These are phyloP conservation scores for Drosophila kanekoi DNA, from an alignment of 2,888 invertebrate species.

Conservation along the genomic window DNA sequence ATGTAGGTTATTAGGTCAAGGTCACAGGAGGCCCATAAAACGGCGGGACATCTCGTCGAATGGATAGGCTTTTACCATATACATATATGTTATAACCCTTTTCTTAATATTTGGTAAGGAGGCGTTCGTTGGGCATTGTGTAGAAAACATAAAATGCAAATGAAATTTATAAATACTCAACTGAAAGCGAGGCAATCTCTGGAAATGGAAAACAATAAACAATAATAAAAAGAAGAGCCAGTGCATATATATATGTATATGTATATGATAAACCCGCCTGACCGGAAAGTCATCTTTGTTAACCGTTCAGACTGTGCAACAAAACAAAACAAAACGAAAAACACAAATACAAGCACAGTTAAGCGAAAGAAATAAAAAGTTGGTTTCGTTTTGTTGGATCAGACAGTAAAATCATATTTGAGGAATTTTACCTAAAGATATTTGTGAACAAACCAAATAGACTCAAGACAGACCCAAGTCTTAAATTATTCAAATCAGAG, in stretches of 20 bases:
- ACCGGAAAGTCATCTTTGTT: conserved; percentile 62
- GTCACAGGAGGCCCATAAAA: conserved; percentile 32
- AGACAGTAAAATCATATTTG: no score
- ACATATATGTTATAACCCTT: background rate
- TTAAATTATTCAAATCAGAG: background rate
- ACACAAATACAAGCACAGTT: conserved; percentile 16
- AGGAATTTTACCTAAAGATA: background rate
- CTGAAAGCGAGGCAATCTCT: conserved; percentile 36
- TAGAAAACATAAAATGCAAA: conserved; percentile 42
- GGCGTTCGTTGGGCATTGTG: conserved; percentile 15
- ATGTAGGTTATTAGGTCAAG: conserved; percentile 49
- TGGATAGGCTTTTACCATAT: background rate
- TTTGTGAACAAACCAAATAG: background rate
- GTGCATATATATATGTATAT: conserved; percentile 1
- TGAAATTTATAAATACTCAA: conserved; percentile 54
- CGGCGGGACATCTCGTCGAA: conserved; percentile 10
- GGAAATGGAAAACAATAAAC: conserved; percentile 46
- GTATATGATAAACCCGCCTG: conserved; percentile 53
- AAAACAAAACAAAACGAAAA: conserved; percentile 22
- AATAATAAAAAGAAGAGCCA: conserved; percentile 25
- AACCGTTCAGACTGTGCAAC: conserved; percentile 25
- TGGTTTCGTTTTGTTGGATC: conserved; percentile 3
- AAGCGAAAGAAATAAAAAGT: conserved; percentile 15
- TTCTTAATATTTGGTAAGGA: conserved; percentile 36
- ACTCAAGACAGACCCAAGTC: no score